Evolutionary conservation across 2,113 vertebrate genomes (phyloP).

Genomic region (Leptosomus discolor): DNA sequence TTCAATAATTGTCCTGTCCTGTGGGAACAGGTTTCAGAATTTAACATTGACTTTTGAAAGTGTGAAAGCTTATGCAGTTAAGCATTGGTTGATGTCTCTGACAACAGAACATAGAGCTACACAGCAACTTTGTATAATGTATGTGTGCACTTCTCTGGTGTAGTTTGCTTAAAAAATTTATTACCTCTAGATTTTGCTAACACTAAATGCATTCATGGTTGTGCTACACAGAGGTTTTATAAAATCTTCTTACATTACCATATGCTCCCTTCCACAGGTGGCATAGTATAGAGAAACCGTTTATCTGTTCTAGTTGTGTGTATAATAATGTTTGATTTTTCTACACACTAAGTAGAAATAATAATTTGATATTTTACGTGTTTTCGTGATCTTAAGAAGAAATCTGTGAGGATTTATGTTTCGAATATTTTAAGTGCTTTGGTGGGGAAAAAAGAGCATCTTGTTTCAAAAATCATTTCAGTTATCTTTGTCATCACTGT

Average conservation of each 20-base stretch:
- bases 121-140: not conserved
- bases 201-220: slow-evolving; percentile 11
- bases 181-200: not conserved
- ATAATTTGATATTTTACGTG: not conserved
- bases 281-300: not conserved
- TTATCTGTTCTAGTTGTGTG: not conserved
- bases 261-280: not conserved
- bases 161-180: not conserved
- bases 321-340: not conserved
- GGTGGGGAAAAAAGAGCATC: not conserved
- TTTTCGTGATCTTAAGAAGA: not conserved
- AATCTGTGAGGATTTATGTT: not conserved
- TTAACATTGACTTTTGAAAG: not conserved
- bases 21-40: not conserved
- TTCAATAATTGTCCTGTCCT: not conserved
- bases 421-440: not conserved
- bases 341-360: not conserved
- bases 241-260: not conserved
- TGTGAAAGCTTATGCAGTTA: not conserved
- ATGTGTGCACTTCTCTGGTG: not conserved
- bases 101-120: not conserved
- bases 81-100: not conserved
- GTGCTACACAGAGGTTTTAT: not conserved
- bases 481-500: not conserved
- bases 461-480: not conserved